Percentiles rank a stretch among this genome's conserved stretches.
Evolutionary conservation across 2,113 vertebrate species (phyloP).

Genomic region (Sander vitreus): DNA sequence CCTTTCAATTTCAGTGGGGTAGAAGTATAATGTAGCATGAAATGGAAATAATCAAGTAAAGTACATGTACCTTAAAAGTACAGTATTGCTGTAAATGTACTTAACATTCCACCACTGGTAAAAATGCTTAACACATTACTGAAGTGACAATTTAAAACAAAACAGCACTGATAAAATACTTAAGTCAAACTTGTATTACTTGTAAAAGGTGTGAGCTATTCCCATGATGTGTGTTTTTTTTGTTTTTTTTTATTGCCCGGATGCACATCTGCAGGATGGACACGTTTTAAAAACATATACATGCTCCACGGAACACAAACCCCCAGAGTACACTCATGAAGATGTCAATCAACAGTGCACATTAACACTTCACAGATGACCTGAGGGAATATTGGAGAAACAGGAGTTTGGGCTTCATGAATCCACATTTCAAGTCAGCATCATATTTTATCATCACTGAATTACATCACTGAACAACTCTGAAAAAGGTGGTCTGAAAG

Average conservation of each 20-base stretch:
- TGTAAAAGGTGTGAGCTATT: neutral
- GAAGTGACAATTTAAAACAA: neutral
- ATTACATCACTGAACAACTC: constrained; percentile 17
- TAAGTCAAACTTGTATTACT: neutral
- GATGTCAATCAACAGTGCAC: constrained; percentile 62
- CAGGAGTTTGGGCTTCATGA: constrained; percentile 29
- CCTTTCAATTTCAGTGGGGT: neutral
- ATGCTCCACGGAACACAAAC: constrained; percentile 47
- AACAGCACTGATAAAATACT: neutral
- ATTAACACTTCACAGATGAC: constrained; percentile 54
- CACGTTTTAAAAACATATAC: constrained; percentile 36
- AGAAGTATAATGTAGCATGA: neutral
- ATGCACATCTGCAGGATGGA: constrained; percentile 63
- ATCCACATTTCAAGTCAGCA: constrained; percentile 28
- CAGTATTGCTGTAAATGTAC: neutral
- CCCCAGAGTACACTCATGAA: constrained; percentile 42
- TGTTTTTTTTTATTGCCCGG: constrained; percentile 3
- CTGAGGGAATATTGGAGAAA: constrained; percentile 20
- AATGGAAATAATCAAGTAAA: neutral
- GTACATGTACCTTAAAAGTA: neutral
- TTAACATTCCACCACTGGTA: neutral
- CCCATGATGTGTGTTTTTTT: constrained; percentile 15
- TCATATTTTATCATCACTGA: no score
- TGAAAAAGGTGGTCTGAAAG: constrained; percentile 16
- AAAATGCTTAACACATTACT: neutral